Evolutionary conservation across 2,113 vertebrate species (phyloP).

Genomic region (Ammodytes marinus): DNA sequence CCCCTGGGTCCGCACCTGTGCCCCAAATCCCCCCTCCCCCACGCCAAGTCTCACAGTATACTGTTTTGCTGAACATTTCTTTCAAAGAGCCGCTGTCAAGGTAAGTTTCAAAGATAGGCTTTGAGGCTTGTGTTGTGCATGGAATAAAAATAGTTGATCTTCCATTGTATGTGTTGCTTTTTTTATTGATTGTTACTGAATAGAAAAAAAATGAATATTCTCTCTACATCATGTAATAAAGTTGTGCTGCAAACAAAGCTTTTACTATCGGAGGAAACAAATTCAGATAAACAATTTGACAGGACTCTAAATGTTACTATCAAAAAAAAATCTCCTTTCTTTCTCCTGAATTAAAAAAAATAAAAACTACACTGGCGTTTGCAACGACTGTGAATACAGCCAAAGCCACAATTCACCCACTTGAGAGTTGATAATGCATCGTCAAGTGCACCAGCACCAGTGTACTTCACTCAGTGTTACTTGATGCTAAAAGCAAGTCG

Average conservation of each 20-base stretch:
- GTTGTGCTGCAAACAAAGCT: background rate
- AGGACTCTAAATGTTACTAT: background rate
- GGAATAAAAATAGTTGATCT: background rate
- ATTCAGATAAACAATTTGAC: constrained; percentile 12
- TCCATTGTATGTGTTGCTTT: background rate
- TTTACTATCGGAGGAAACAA: background rate
- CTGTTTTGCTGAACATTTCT: no score
- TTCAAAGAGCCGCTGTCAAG: background rate
- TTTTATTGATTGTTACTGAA: constrained; percentile 1
- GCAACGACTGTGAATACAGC: constrained; percentile 57
- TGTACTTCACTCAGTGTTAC: constrained; percentile 69
- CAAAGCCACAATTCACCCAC: constrained; percentile 72
- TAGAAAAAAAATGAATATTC: background rate
- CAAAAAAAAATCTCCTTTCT: background rate
- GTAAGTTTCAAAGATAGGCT: background rate
- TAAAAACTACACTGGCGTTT: constrained; percentile 47
- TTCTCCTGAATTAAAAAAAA: constrained; percentile 35
- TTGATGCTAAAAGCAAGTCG: constrained; percentile 70
- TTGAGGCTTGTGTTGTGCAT: background rate
- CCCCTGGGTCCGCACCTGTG: no score
- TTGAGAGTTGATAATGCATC: constrained; percentile 78
- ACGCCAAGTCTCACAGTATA: no score
- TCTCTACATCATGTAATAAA: no score
- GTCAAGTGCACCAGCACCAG: constrained; percentile 68
- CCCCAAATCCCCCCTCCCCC: no score